Conservation (phyloP, 2,797 vertebrate genomes). For the Neosilurus hyrtlii region DNA sequence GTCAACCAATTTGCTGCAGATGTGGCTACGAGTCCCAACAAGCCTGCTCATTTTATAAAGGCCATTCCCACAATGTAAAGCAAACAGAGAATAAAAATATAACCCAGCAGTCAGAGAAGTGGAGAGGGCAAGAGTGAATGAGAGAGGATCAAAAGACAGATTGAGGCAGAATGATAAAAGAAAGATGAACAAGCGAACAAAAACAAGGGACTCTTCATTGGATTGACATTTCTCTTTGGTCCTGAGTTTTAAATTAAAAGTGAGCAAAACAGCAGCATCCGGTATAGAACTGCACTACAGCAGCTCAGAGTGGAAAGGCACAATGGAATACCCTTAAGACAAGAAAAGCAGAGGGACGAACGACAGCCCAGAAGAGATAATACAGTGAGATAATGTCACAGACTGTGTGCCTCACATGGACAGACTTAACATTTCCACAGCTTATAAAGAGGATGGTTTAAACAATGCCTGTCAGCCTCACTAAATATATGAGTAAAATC, state of each 20-base stretch:
- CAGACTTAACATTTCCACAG: constrained; percentile 38
- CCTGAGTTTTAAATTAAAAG: constrained; percentile 26
- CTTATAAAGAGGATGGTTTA: constrained; percentile 26
- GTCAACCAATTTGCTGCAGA: constrained; percentile 32
- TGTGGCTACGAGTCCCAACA: constrained; percentile 13
- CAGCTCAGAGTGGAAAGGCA: constrained; percentile 21
- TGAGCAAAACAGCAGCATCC: constrained; percentile 15
- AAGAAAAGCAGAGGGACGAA: constrained; percentile 34
- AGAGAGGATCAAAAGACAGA: constrained; percentile 26
- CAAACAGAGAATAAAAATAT: constrained; percentile 4
- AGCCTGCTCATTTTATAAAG: constrained; percentile 23
- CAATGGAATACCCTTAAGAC: constrained; percentile 36
- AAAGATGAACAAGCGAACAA: constrained; percentile 28
- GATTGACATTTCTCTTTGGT: constrained; percentile 41
- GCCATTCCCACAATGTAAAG: constrained; percentile 28
- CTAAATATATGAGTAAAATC: constrained; percentile 37
- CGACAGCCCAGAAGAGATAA: constrained; percentile 33
- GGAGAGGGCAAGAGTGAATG: constrained; percentile 2
- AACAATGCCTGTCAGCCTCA: constrained; percentile 43
- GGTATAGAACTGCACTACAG: not conserved
- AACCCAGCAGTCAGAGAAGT: not conserved
- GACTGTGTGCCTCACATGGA: constrained; percentile 18
- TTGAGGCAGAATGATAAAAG: constrained; percentile 16
- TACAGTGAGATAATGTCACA: constrained; percentile 35
- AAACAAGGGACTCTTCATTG: constrained; percentile 25